Base-by-base conservation (phyloP, 2,113 vertebrate species). In the Alligator mississippiensis region DNA sequence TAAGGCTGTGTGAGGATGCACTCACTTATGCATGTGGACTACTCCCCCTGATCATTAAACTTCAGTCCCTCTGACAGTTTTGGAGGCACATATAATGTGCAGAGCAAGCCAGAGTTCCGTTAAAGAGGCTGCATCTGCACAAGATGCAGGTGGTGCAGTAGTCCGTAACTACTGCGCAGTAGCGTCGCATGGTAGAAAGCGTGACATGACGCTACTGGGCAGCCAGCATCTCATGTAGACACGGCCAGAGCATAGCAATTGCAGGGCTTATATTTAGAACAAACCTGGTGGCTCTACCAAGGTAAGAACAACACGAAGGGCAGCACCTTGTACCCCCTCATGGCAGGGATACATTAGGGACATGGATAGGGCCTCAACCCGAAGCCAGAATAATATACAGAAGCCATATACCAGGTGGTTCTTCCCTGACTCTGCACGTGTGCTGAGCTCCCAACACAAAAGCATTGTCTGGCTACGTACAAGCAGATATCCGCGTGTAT, bases 291-390 rank as follows among this genome's bases (percentile, higher is more conserved):
- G 70, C 22, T 74, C 22, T 22, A 72, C 6, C 24, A 34, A 72
- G 21, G 21, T 34, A 38, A 14, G 24, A 38, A 74, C 34, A 47
- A 74, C 70, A 47, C 6, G 47, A 11, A 72, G 21, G 34, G 12
- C 70, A 74, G 12, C 38, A 47, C 13, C 34, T 22, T 38, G 18
- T 11, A 11, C 34, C 68, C 11, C 12, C 19, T 21, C 6, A 21
- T 24, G 21, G 11, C 70, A 47, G 70, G 47, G 47, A 47, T 47
- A 9, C n/a, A 22, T 0, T 3, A 1, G 0, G 1, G 18, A 7
- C 34, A 9, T 1, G 11, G 66, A 68, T 75, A 16, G 34, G 19
- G 47, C 34, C 47, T 47, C 4, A 4, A 74, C 21, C 11, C 3
- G 11, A 34, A 19, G 30, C 30, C 68, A 38, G 22, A 70, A 70